A percentile compares a stretch with the other conserved stretches of the same genome.
Evolutionary conservation across 2,113 vertebrate genomes (phyloP).

Genomic region (Paramisgurnus dabryanus): DNA sequence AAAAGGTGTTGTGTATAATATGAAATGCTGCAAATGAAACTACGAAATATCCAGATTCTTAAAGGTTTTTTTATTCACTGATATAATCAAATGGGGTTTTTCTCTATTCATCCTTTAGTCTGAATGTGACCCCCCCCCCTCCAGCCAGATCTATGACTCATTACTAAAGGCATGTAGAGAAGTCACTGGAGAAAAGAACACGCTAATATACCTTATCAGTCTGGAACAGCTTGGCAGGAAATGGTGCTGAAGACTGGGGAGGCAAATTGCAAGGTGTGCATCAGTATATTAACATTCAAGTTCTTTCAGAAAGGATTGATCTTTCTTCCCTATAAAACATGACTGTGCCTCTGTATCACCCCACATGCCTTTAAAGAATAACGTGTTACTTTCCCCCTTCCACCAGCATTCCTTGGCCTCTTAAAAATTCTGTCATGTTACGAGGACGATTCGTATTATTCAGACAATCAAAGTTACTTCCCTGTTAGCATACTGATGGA

Average conservation of each 20-base stretch:
- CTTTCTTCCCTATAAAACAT: constrained; percentile 54
- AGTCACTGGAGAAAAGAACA: constrained; percentile 64
- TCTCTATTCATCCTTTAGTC: constrained; percentile 59
- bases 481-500: constrained; percentile 31
- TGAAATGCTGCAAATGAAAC: not conserved
- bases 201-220: constrained; percentile 71
- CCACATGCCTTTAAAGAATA: constrained; percentile 54
- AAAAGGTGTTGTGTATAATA: constrained; percentile 37
- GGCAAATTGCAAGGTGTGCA: constrained; percentile 65
- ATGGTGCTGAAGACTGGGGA: constrained; percentile 53
- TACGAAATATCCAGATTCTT: constrained; percentile 10
- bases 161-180: constrained; percentile 65
- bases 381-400: constrained; percentile 46
- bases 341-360: constrained; percentile 52
- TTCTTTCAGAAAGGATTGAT: constrained; percentile 58
- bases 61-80: constrained; percentile 16
- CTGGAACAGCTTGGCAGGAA: constrained; percentile 60
- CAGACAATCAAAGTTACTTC: constrained; percentile 18
- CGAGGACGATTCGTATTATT: constrained; percentile 37
- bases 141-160: constrained; percentile 64
- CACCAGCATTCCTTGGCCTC: constrained; percentile 36
- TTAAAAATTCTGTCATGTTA: constrained; percentile 42
- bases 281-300: constrained; percentile 65
- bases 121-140: constrained; percentile 54
- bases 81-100: constrained; percentile 63